A percentile compares a stretch with the other conserved stretches of the same genome.
These are phyloP conservation scores for Rhabdomys dilectus DNA, from an alignment of 2,113 vertebrate genomes.

Conservation along the genomic window DNA sequence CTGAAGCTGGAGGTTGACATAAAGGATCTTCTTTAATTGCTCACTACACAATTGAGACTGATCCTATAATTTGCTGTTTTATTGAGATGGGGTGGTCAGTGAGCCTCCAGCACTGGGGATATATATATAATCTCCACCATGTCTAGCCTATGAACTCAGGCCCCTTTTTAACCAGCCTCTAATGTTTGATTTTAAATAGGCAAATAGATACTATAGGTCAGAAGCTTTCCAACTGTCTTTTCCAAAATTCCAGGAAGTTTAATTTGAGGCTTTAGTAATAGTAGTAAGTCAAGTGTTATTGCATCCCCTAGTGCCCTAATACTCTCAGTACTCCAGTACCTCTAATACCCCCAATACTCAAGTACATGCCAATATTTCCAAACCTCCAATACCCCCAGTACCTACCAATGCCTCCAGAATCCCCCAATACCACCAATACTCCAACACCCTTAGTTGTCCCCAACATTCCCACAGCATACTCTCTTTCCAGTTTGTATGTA, in stretches of 20 bases:
- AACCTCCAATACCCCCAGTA: no score
- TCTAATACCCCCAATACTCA: no score
- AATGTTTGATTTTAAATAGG: constrained; percentile 45
- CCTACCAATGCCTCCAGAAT: no score
- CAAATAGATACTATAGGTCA: not conserved
- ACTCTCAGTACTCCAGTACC: no score
- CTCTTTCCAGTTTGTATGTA: constrained; percentile 27
- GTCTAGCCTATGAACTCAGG: not conserved
- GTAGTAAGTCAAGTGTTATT: not conserved
- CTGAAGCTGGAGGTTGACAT: not conserved
- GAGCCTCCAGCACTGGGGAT: no score
- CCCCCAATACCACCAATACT: no score
- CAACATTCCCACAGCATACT: not conserved
- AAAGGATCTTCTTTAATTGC: no score
- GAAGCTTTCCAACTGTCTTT: constrained; percentile 2
- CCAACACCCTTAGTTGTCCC: no score
- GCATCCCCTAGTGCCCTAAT: no score
- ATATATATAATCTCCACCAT: not conserved
- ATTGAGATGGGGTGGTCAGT: not conserved
- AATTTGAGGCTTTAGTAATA: not conserved
- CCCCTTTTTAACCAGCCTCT: not conserved
- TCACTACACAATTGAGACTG: not conserved
- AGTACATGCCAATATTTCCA: no score
- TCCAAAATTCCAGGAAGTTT: not conserved
- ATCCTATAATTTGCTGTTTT: not conserved